These are phyloP conservation scores for Dromas ardeola DNA, from an alignment of 2,113 vertebrate genomes.

Conservation along the genomic window DNA sequence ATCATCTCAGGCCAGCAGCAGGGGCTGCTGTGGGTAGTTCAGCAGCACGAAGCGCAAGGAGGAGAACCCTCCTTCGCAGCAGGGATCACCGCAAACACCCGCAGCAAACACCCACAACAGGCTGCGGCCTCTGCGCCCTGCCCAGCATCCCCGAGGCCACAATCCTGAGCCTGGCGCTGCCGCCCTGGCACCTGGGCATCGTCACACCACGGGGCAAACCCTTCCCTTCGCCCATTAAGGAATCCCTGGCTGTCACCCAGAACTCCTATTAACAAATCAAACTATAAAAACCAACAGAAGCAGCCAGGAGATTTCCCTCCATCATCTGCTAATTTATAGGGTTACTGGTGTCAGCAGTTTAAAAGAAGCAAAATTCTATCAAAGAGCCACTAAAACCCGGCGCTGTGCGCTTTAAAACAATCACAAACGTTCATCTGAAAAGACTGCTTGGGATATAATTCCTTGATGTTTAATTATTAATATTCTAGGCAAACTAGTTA, in stretches of 20 bases:
- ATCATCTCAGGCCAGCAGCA: fast-evolving
- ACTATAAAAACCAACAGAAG: slow-evolving; percentile 40
- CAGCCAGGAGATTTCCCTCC: slow-evolving; percentile 65
- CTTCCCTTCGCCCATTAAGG: background rate
- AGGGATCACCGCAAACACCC: fast-evolving
- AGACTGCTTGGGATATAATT: slow-evolving; percentile 53
- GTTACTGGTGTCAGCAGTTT: slow-evolving; percentile 69
- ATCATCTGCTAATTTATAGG: slow-evolving; percentile 67
- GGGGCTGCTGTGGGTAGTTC: fast-evolving
- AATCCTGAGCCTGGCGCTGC: no score
- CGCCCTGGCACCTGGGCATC: background rate
- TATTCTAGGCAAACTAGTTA: slow-evolving; percentile 61
- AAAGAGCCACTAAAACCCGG: background rate
- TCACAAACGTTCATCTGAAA: slow-evolving; percentile 56
- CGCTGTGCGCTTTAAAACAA: background rate
- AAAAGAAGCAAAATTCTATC: slow-evolving; percentile 56
- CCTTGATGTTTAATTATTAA: slow-evolving; percentile 58
- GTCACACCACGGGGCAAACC: background rate
- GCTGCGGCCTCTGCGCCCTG: fast-evolving
- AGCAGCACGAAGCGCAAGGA: background rate
- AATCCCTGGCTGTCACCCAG: slow-evolving; percentile 57
- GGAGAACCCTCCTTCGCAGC: background rate
- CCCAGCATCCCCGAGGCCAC: fast-evolving
- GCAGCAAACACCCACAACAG: background rate
- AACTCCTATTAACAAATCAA: slow-evolving; percentile 69